These are phyloP conservation scores for Acanthoscelides obtectus DNA, from an alignment of 2,888 invertebrate species.

Conservation along the genomic window DNA sequence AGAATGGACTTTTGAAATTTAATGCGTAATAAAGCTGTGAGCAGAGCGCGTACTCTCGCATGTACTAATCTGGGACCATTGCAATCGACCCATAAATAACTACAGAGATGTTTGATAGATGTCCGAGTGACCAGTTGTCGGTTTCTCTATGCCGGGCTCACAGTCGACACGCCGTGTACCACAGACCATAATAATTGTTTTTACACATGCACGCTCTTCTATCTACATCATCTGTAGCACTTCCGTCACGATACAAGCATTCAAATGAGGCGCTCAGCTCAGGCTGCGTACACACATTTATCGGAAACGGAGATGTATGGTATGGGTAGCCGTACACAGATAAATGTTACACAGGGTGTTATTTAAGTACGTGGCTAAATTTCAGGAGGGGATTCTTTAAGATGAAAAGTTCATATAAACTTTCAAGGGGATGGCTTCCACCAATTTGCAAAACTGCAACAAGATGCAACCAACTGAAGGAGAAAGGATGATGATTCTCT, in stretches of 20 bases:
- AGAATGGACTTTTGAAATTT: neutral
- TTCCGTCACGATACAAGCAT: slow-evolving; percentile 36
- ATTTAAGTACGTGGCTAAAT: too few species aligned
- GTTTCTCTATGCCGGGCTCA: slow-evolving; percentile 24
- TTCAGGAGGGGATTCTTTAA: too few species aligned
- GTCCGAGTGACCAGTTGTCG: slow-evolving; percentile 15
- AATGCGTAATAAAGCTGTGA: neutral
- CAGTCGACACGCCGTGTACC: slow-evolving; percentile 31
- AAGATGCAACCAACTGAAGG: too few species aligned
- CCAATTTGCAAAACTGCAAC: too few species aligned
- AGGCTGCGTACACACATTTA: neutral
- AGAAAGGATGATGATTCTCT: too few species aligned
- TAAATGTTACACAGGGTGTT: too few species aligned
- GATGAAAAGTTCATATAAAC: too few species aligned
- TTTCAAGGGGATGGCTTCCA: too few species aligned
- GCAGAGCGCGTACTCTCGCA: slow-evolving; percentile 10
- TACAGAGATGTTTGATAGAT: slow-evolving; percentile 28
- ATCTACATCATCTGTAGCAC: slow-evolving; percentile 37
- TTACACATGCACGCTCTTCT: slow-evolving; percentile 37
- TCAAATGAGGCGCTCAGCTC: slow-evolving; percentile 25
- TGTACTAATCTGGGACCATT: neutral
- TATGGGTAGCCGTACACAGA: neutral
- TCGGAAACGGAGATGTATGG: neutral
- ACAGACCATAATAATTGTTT: slow-evolving; percentile 35
- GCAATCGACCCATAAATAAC: neutral